Base-by-base conservation (phyloP, 2,888 invertebrate genomes). In the Phortica magna region DNA sequence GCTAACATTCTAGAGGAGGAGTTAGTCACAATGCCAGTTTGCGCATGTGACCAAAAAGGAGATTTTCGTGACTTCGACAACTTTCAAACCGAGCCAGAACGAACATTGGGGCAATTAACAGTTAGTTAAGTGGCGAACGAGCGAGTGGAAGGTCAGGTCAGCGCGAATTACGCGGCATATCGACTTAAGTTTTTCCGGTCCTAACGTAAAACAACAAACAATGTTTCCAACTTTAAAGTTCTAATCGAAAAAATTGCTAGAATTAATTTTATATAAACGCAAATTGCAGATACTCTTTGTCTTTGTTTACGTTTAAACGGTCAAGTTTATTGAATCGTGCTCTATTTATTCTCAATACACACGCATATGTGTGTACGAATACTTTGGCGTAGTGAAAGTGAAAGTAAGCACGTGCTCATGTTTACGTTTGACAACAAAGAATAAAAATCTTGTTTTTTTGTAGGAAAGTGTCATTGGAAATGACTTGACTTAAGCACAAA, bases 101-200 rank as follows among this genome's bases (percentile, higher is more conserved):
- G 74, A 64, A 48, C 31, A 22, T 31, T 31, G 31, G 31, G 31
- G 31, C 22, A 61, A 9, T 48, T 59, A 48, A 64, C 65, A 41
- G 17, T 78, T 73, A 83, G 83, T 83, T 77, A 79, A 74, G 76
- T 59, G 39, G 75, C 73, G 72, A 81, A 76, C 79, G 79, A 82
- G 78, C 17, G 42, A 42, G 64, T 76, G 83, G 84, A 83, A 85
- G 83, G 84, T 79, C 81, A 78, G 74, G 77, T 7, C 55, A 55
- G 70, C 31, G 64, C 61, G 70, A 12, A 14, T 41, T 22, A 22
- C 61, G 61, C 61, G 48, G 48, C 31, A 61, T 22, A 1, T 14
- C 48, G 61, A 61, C 10, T 61, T 61, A 9, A 61, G 61, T 19
- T 19, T 7, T 61, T 4, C 9, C 22, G 6, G 61, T 61, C 10